Percentiles rank a stretch among this genome's conserved stretches.
phyloP scores from a whole-genome alignment of 2,888 invertebrate species.

The Lamproptera curius region DNA sequence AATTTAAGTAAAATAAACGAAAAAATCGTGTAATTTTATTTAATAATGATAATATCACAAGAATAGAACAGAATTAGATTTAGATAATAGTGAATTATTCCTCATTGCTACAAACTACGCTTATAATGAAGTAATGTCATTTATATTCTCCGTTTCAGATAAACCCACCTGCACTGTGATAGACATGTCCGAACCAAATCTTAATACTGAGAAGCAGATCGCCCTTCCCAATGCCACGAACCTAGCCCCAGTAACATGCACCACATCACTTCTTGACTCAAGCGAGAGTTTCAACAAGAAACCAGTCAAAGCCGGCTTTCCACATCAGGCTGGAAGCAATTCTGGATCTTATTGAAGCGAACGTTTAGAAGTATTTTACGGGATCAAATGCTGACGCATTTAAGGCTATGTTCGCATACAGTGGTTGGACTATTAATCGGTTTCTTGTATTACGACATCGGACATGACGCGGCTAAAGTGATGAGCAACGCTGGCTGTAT shows the following conservation, averaged over 20 bases:
- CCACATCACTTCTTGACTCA: constrained; percentile 84
- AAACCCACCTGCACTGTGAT: constrained; percentile 73
- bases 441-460: constrained; percentile 94
- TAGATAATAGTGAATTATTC: too few relatives aligned
- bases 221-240: constrained; percentile 54
- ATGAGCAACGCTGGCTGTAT: constrained; percentile 97
- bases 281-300: constrained; percentile 84
- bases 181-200: constrained; percentile 69
- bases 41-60: too few relatives aligned
- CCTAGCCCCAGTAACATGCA: constrained; percentile 80
- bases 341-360: constrained; percentile 91
- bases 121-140: too few relatives aligned
- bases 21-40: too few relatives aligned
- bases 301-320: constrained; percentile 84
- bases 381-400: constrained; percentile 92
- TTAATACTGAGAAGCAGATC: constrained; percentile 54
- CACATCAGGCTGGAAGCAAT: constrained; percentile 89
- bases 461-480: constrained; percentile 94
- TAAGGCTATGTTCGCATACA: constrained; percentile 91
- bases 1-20: too few relatives aligned
- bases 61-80: too few relatives aligned
- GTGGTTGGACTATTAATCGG: constrained; percentile 95
- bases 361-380: constrained; percentile 89
- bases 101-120: too few relatives aligned
- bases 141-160: too few relatives aligned